These are phyloP conservation scores for Samia ricini DNA, from an alignment of 1,140 invertebrate genomes.

Conservation along the genomic window DNA sequence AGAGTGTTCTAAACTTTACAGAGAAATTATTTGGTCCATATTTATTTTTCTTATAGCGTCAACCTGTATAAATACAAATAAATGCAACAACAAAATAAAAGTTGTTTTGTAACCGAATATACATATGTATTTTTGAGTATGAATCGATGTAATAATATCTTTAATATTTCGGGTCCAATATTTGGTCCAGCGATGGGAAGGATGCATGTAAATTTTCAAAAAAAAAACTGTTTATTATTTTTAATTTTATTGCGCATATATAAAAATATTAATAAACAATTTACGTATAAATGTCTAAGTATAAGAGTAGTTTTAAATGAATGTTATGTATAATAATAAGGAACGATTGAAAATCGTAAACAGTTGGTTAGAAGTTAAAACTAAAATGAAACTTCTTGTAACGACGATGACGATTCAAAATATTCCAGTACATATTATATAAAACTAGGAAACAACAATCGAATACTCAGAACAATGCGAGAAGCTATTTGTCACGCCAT, in stretches of 20 bases:
- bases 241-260: not conserved
- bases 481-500: no score
- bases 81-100: no score
- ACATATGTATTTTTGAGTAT: slow-evolving; percentile 17
- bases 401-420: no score
- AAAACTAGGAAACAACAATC: no score
- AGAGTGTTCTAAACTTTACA: slow-evolving; percentile 67
- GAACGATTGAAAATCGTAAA: no score
- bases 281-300: not conserved
- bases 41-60: slow-evolving; percentile 14
- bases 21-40: slow-evolving; percentile 23
- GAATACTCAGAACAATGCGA: no score
- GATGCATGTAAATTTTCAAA: not conserved
- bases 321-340: not conserved
- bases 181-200: slow-evolving; percentile 30
- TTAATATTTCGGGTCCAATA: slow-evolving; percentile 36
- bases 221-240: not conserved
- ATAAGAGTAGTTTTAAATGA: not conserved
- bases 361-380: no score
- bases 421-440: no score
- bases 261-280: not conserved
- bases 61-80: slow-evolving; percentile 3
- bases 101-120: no score
- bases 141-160: slow-evolving; percentile 14
- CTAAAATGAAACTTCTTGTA: no score